These are phyloP conservation scores for Bolborhynchus lineola DNA, from an alignment of 2,113 vertebrate genomes.

Conservation along the genomic window DNA sequence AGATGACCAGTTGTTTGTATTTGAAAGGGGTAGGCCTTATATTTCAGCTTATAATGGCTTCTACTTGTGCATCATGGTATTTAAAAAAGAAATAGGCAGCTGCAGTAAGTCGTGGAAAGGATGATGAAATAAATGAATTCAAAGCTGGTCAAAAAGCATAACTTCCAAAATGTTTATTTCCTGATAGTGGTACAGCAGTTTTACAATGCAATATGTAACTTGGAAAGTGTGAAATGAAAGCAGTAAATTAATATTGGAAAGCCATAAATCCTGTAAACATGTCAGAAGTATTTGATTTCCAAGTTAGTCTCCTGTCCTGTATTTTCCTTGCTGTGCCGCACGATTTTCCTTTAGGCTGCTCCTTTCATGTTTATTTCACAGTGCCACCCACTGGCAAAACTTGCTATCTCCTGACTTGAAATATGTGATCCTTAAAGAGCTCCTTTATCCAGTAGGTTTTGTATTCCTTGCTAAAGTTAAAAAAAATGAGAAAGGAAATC, in stretches of 20 bases:
- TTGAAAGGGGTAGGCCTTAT: not conserved
- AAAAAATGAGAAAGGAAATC: not conserved
- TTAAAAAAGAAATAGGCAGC: not conserved
- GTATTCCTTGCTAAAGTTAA: not conserved
- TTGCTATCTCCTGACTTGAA: not conserved
- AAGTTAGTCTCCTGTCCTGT: not conserved
- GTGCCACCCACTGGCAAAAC: constrained; percentile 16
- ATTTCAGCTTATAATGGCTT: not conserved
- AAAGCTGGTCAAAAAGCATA: not conserved
- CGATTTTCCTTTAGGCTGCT: not conserved
- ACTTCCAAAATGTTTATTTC: constrained; percentile 29
- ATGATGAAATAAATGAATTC: not conserved
- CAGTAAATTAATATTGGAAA: constrained; percentile 10
- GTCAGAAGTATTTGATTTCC: not conserved
- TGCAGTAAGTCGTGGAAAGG: not conserved
- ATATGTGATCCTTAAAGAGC: not conserved
- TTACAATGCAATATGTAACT: constrained; percentile 34
- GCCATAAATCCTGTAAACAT: not conserved
- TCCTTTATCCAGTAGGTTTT: not conserved
- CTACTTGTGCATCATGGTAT: not conserved
- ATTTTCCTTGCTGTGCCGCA: not conserved
- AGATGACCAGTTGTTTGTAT: not conserved
- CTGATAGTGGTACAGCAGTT: not conserved
- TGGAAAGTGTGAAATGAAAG: constrained; percentile 38
- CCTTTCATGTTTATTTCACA: not conserved